phyloP scores from a whole-genome alignment of 2,888 invertebrate species.

The Phania funesta region DNA sequence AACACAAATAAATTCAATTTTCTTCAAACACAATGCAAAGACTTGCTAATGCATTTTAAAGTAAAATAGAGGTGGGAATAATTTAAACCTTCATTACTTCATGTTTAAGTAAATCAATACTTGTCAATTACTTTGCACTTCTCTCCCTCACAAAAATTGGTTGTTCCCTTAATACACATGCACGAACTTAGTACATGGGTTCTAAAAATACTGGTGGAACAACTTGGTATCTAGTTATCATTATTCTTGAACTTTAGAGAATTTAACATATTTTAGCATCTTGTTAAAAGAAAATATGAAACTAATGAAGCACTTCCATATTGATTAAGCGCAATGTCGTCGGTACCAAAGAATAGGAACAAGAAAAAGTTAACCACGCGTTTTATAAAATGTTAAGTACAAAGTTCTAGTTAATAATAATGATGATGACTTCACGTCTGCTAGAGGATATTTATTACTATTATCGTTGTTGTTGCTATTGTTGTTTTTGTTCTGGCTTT shows the following conservation, averaged over 20 bases:
- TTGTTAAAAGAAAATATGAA: conserved; percentile 59
- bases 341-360: no score
- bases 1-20: conserved; percentile 60
- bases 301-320: conserved; percentile 51
- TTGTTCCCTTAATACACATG: no score
- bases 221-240: background rate
- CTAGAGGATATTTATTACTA: conserved; percentile 22
- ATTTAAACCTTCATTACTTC: conserved; percentile 39
- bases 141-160: no score
- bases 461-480: conserved; percentile 7
- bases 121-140: no score
- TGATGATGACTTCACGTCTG: conserved; percentile 7
- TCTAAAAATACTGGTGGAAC: background rate
- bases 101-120: conserved; percentile 57
- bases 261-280: conserved; percentile 60
- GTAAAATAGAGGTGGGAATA: conserved; percentile 22
- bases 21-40: background rate
- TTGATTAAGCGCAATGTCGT: no score
- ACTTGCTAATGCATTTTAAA: conserved; percentile 14
- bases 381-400: conserved; percentile 53
- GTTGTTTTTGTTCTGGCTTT: conserved; percentile 30
- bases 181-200: background rate
- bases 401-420: conserved; percentile 50
- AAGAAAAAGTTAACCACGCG: no score
- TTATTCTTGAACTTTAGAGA: conserved; percentile 55